Conservation (phyloP, 2,888 invertebrate species). For the Melieria crassipennis region DNA sequence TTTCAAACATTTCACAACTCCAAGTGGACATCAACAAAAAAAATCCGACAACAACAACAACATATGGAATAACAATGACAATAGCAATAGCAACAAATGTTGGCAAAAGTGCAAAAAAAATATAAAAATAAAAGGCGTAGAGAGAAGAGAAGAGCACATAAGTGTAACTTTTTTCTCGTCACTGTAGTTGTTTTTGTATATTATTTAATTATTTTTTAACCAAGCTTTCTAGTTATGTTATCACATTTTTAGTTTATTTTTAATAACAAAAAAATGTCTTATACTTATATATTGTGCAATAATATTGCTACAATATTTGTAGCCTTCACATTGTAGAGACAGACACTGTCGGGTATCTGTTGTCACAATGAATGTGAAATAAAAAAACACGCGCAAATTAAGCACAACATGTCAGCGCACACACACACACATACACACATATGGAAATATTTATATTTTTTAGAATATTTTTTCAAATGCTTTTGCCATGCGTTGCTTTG, state of each 20-base stretch:
- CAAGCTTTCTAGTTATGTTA: no score
- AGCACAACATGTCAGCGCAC: not conserved
- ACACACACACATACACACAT: not conserved
- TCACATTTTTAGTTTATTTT: not conserved
- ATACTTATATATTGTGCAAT: not conserved
- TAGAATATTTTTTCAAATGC: no score
- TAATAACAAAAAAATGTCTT: slow-evolving; percentile 15
- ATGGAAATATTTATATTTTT: no score
- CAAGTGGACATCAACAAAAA: slow-evolving; percentile 37
- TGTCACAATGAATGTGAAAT: no score
- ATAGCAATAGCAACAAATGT: slow-evolving; percentile 30
- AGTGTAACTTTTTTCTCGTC: not conserved
- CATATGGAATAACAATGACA: slow-evolving; percentile 26
- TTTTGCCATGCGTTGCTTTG: not conserved
- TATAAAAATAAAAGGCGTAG: no score
- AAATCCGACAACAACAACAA: slow-evolving; percentile 38
- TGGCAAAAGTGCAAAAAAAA: no score
- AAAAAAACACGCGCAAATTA: not conserved
- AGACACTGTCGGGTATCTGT: no score
- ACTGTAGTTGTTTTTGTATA: not conserved
- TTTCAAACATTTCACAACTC: slow-evolving; percentile 52
- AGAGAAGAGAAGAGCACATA: no score
- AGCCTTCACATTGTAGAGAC: no score
- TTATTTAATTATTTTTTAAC: no score
- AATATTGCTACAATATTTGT: slow-evolving; percentile 32